Percentiles rank a stretch among this genome's conserved stretches.
phyloP scores from a whole-genome alignment of 2,888 invertebrate genomes.

The Protonemura montana region DNA sequence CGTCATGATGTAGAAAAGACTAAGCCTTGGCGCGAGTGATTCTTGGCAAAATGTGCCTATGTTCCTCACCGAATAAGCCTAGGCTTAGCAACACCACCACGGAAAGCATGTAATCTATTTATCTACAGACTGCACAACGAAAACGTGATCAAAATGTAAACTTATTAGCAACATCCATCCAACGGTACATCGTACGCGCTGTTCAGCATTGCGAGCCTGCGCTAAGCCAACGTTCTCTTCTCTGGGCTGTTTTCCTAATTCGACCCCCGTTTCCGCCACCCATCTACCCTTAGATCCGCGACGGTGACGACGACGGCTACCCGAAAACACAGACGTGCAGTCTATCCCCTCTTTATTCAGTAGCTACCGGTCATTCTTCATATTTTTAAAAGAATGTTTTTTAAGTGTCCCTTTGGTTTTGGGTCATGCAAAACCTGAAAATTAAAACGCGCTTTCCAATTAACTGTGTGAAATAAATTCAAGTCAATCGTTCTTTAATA shows the following conservation, averaged over 20 bases:
- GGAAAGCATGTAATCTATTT: conserved; percentile 35
- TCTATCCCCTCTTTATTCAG: not conserved
- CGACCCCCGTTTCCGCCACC: not conserved
- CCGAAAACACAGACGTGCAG: not conserved
- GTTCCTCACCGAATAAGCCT: conserved; percentile 26
- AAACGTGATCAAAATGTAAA: conserved; percentile 39
- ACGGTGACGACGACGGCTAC: not conserved
- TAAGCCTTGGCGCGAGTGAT: conserved; percentile 10
- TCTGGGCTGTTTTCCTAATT: conserved; percentile 31
- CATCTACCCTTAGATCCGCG: not conserved
- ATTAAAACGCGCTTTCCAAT: too few relatives aligned
- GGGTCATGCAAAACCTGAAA: too few relatives aligned
- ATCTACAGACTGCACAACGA: conserved; percentile 27
- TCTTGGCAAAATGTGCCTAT: conserved; percentile 5
- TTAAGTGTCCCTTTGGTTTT: too few relatives aligned
- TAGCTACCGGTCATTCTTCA: not conserved
- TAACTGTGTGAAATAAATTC: too few relatives aligned
- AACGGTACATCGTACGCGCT: not conserved
- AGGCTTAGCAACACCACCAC: conserved; percentile 26
- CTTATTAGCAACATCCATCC: conserved; percentile 36
- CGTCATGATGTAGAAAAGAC: not conserved
- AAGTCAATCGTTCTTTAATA: too few relatives aligned
- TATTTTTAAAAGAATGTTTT: not conserved
- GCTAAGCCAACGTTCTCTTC: conserved; percentile 8
- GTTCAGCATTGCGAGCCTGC: conserved; percentile 18